phyloP scores from a whole-genome alignment of 2,888 invertebrate genomes.

The Agonopterix subpropinquella region DNA sequence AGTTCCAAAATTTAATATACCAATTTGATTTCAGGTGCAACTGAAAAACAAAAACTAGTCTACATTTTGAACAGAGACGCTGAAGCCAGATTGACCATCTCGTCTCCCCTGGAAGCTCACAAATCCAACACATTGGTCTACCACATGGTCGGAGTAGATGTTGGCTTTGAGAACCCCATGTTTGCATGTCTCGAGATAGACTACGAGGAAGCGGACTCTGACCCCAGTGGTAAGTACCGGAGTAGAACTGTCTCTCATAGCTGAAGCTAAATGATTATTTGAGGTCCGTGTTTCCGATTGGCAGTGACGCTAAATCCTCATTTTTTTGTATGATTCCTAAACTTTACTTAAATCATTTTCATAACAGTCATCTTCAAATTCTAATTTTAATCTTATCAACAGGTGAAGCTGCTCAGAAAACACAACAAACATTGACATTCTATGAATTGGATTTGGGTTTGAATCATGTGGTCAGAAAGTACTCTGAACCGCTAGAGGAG shows the following conservation, averaged over 20 bases:
- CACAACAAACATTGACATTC: conserved; percentile 97
- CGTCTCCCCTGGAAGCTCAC: conserved; percentile 98
- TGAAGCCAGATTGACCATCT: conserved; percentile 97
- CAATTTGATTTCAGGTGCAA: conserved; percentile 81
- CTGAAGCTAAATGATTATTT: conserved; percentile 44
- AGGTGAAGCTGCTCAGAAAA: conserved; percentile 97
- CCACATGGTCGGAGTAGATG: conserved; percentile 99
- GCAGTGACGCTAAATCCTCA: conserved; percentile 61
- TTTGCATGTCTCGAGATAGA: conserved; percentile 99
- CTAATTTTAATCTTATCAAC: conserved; percentile 7
- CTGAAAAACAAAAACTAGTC: conserved; percentile 98
- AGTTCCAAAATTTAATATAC: no score
- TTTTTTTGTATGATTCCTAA: conserved; percentile 31
- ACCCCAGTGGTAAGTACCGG: conserved; percentile 82
- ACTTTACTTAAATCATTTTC: background rate
- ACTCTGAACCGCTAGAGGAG: conserved; percentile 98
- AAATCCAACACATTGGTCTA: conserved; percentile 99
- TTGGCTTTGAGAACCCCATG: conserved; percentile 99
- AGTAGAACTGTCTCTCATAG: background rate
- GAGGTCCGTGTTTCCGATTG: conserved; percentile 70
- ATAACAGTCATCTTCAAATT: background rate
- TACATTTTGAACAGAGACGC: conserved; percentile 99
- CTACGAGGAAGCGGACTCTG: conserved; percentile 98
- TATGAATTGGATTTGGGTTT: conserved; percentile 98
- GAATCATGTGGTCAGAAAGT: conserved; percentile 99